Percentiles rank a stretch among this genome's conserved stretches.
phyloP scores from a whole-genome alignment of 2,113 vertebrate genomes.

The Sakesphorus luctuosus region DNA sequence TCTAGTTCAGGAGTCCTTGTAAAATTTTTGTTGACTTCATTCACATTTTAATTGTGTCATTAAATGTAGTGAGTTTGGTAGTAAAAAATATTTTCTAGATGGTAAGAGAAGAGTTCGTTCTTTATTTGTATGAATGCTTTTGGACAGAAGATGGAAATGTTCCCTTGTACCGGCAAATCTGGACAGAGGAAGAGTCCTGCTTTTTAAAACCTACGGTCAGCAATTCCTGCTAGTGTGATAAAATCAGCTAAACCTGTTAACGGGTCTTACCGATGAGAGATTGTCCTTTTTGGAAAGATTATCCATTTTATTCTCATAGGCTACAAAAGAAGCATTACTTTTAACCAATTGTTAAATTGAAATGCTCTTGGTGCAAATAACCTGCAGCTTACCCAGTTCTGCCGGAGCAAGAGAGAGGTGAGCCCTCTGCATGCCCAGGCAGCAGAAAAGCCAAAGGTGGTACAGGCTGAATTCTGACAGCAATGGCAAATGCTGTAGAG shows the following conservation, averaged over 20 bases:
- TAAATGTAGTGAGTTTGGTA: background rate
- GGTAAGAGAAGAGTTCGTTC: background rate
- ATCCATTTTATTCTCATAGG: background rate
- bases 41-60: background rate
- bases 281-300: background rate
- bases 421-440: background rate
- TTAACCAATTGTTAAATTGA: background rate
- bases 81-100: background rate
- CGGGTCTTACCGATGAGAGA: background rate
- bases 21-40: background rate
- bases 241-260: constrained; percentile 30
- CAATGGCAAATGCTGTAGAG: background rate
- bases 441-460: background rate
- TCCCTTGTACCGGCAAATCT: background rate
- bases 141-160: background rate
- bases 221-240: constrained; percentile 13
- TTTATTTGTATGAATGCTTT: background rate
- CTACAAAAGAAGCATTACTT: background rate
- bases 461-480: background rate
- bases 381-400: background rate
- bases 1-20: background rate
- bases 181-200: background rate
- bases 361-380: background rate
- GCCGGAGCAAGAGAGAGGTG: background rate
- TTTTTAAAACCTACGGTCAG: background rate